phyloP scores from a whole-genome alignment of 2,113 vertebrate genomes.

The Triplophysa tibetana region DNA sequence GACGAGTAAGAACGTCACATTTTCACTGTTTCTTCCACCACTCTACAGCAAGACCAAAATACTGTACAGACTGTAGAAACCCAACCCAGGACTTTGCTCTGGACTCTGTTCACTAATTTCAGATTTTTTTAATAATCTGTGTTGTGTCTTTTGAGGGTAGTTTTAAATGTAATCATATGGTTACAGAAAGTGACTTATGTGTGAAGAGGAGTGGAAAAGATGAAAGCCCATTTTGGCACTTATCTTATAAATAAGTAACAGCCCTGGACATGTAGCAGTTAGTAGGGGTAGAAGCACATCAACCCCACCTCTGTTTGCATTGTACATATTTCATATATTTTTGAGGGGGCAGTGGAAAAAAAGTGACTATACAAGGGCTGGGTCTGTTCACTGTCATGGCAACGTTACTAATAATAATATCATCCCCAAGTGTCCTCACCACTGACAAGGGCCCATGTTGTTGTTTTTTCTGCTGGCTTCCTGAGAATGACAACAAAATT shows the following conservation, averaged over 20 bases:
- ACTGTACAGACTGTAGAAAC: conserved; percentile 44
- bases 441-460: conserved; percentile 70
- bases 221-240: conserved; percentile 77
- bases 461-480: conserved; percentile 65
- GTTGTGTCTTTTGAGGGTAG: conserved; percentile 61
- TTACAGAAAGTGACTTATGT: conserved; percentile 66
- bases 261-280: conserved; percentile 79
- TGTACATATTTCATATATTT: conserved; percentile 81
- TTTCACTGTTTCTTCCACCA: conserved; percentile 55
- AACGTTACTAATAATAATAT: conserved; percentile 77
- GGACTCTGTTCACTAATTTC: conserved; percentile 73
- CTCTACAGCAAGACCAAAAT: conserved; percentile 48
- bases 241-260: conserved; percentile 82
- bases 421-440: conserved; percentile 69
- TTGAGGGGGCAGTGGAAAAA: conserved; percentile 66
- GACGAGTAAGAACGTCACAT: neutral
- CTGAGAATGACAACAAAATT: conserved; percentile 79
- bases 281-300: conserved; percentile 76
- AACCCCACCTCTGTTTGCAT: conserved; percentile 81
- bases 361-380: conserved; percentile 72
- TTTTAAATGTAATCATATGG: conserved; percentile 74
- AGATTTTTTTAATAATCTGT: conserved; percentile 52
- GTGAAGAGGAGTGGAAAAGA: conserved; percentile 53
- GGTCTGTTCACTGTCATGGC: conserved; percentile 78
- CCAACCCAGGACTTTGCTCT: conserved; percentile 68